phyloP scores from a whole-genome alignment of 2,113 vertebrate species.

The Tachuris rubrigastra region DNA sequence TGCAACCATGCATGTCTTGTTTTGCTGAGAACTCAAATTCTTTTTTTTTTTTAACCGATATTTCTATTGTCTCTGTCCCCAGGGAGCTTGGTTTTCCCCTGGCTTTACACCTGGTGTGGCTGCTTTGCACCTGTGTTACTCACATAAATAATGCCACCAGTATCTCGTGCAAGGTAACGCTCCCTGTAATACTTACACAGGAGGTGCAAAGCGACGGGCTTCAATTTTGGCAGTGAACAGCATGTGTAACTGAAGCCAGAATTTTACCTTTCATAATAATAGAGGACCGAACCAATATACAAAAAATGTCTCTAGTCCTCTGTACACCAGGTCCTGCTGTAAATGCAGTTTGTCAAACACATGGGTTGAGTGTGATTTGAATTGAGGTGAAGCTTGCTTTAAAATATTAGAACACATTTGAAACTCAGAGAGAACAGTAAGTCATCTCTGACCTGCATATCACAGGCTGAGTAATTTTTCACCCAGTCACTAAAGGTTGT shows the following conservation, averaged over 20 bases:
- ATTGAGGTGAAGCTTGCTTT: background rate
- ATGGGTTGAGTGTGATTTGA: background rate
- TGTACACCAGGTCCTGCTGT: background rate
- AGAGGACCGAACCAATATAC: background rate
- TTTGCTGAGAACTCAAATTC: background rate
- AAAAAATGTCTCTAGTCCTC: background rate
- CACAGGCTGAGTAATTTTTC: background rate
- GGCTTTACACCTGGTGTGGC: background rate
- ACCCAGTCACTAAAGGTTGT: background rate
- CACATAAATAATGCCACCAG: background rate
- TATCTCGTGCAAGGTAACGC: rapidly evolving
- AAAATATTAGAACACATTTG: background rate
- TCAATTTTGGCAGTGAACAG: background rate
- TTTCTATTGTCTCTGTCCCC: background rate
- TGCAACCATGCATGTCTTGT: background rate
- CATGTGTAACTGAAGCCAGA: background rate
- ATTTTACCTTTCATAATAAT: background rate
- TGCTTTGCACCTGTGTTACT: background rate
- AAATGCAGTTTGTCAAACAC: background rate
- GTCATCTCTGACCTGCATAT: background rate
- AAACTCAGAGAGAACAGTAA: background rate
- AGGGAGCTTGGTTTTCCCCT: background rate
- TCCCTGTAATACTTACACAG: background rate
- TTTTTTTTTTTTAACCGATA: background rate
- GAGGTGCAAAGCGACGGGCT: background rate